These are phyloP conservation scores for Cochlearius cochlearius DNA, from an alignment of 2,113 vertebrate species.

Conservation along the genomic window DNA sequence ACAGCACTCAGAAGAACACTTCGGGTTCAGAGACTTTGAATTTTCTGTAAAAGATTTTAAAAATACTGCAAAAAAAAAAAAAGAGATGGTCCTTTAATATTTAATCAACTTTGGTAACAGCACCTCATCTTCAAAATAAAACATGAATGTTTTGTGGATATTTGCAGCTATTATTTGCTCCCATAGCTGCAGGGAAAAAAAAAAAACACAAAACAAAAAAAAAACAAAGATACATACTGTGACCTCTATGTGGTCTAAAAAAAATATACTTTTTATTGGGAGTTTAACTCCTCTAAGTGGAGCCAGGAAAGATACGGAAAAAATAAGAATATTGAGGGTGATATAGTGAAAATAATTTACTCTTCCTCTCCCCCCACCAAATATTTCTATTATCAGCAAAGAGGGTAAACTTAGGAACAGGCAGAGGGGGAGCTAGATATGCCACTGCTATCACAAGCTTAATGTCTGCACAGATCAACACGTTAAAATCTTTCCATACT, in stretches of 20 bases:
- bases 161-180: not conserved
- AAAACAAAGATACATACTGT: not conserved
- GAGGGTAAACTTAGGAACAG: conserved; percentile 13
- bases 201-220: too few species aligned
- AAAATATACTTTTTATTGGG: not conserved
- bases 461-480: not conserved
- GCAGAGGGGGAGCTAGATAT: not conserved
- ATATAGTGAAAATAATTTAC: not conserved
- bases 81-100: not conserved
- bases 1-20: not conserved
- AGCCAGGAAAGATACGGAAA: not conserved
- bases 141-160: not conserved
- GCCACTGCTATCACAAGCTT: not conserved
- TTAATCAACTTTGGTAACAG: not conserved
- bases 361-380: not conserved
- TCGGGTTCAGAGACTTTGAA: not conserved
- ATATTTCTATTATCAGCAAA: conserved; percentile 23
- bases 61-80: not conserved
- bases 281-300: not conserved
- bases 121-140: not conserved
- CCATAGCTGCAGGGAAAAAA: not conserved
- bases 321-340: not conserved
- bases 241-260: not conserved
- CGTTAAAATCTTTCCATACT: not conserved
- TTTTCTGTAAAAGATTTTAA: not conserved